Evolutionary conservation across 2,797 vertebrate genomes (phyloP).

Genomic region (Harpagifer antarcticus): DNA sequence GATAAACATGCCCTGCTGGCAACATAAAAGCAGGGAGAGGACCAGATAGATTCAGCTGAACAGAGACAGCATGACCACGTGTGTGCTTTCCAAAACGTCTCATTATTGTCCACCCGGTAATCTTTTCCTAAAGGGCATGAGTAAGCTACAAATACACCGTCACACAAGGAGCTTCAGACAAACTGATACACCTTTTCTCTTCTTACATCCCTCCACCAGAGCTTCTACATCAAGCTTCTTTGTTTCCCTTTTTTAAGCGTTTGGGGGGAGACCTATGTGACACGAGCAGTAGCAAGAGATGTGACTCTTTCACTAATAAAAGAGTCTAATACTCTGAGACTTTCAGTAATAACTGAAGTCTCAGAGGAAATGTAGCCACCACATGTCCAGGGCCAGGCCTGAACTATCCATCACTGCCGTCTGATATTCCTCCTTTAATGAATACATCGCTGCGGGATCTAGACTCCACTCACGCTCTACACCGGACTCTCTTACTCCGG

Average conservation of each 20-base stretch:
- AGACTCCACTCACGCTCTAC: slow-evolving; percentile 12
- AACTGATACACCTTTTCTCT: background rate
- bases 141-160: slow-evolving; percentile 16
- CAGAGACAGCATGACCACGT: slow-evolving; percentile 22
- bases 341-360: slow-evolving; percentile 18
- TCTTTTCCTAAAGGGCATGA: slow-evolving; percentile 46
- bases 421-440: slow-evolving; percentile 33
- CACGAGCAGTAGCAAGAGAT: slow-evolving; percentile 15
- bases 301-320: background rate
- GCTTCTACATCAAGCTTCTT: slow-evolving; percentile 41
- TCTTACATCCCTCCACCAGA: slow-evolving; percentile 24
- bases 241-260: slow-evolving; percentile 17
- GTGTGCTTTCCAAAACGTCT: slow-evolving; percentile 32
- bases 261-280: slow-evolving; percentile 9
- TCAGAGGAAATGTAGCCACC: slow-evolving; percentile 12
- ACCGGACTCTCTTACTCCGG: slow-evolving; percentile 6
- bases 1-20: slow-evolving; percentile 37
- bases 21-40: slow-evolving; percentile 29
- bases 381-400: slow-evolving; percentile 25
- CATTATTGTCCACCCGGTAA: slow-evolving; percentile 33
- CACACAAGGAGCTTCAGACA: background rate
- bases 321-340: too few relatives aligned
- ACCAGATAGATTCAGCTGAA: slow-evolving; percentile 21
- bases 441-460: slow-evolving; percentile 35
- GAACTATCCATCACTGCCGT: slow-evolving; percentile 45